These are phyloP conservation scores for Bagarius yarrelli DNA, from an alignment of 2,113 vertebrate genomes.

Conservation along the genomic window DNA sequence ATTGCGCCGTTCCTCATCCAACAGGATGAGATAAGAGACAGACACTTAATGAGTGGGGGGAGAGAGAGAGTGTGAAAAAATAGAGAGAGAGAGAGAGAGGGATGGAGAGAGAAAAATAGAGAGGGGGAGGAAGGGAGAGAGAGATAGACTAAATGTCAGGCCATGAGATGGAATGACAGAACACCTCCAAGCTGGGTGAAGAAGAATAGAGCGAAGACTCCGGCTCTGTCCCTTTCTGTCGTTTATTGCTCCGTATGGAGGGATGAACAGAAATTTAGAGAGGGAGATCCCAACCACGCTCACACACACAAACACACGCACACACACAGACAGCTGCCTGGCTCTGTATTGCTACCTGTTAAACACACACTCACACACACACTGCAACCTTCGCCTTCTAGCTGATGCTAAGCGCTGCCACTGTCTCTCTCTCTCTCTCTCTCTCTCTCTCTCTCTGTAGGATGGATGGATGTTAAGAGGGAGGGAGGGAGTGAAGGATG, in stretches of 20 bases:
- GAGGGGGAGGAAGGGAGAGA: conserved; percentile 43
- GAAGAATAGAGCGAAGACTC: conserved; percentile 76
- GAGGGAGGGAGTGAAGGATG: conserved; percentile 61
- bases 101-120: conserved; percentile 44
- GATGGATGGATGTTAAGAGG: conserved; percentile 58
- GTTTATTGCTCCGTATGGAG: conserved; percentile 64
- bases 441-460: conserved; percentile 68
- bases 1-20: conserved; percentile 11
- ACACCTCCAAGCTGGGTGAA: conserved; percentile 73
- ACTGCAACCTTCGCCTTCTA: conserved; percentile 24
- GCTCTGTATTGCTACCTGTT: conserved; percentile 23
- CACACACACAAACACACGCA: conserved; percentile 10
- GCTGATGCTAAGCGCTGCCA: conserved; percentile 64
- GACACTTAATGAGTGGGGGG: conserved; percentile 16
- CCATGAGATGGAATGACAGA: conserved; percentile 70
- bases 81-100: conserved; percentile 28
- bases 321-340: conserved; percentile 7
- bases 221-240: conserved; percentile 71
- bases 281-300: conserved; percentile 49
- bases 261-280: conserved; percentile 61
- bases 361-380: conserved; percentile 17
- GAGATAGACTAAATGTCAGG: conserved; percentile 43
- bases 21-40: conserved; percentile 12
- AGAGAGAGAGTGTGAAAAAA: background rate
- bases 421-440: conserved; percentile 41